Evolutionary conservation across 2,797 vertebrate genomes (phyloP).

Genomic region (Danio choprae): DNA sequence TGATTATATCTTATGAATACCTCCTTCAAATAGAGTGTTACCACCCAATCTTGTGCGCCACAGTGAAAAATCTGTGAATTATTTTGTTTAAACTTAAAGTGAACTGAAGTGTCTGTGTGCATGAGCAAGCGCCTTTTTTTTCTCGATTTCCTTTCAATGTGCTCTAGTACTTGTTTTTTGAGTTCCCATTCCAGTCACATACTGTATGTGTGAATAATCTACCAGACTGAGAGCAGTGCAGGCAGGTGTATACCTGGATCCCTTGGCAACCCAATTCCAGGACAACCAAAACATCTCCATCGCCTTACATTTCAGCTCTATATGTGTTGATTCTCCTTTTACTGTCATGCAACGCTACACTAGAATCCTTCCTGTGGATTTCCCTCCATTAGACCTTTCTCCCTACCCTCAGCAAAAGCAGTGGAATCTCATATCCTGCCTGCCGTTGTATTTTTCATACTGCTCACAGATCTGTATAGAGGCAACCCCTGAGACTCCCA

Average conservation of each 20-base stretch:
- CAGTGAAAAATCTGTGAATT: not conserved
- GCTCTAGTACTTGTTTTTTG: constrained; percentile 5
- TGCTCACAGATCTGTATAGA: constrained; percentile 19
- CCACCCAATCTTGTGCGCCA: no score
- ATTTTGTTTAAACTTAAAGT: not conserved
- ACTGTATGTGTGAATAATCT: constrained; percentile 40
- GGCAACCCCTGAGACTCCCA: constrained; percentile 18
- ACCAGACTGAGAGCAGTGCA: constrained; percentile 13
- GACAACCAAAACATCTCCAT: constrained; percentile 25
- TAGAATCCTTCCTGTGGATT: constrained; percentile 19
- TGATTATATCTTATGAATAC: no score
- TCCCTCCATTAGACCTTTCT: constrained; percentile 20
- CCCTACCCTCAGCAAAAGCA: not conserved
- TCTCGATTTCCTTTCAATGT: not conserved
- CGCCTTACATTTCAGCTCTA: constrained; percentile 3
- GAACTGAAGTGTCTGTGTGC: not conserved
- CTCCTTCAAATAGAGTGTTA: no score
- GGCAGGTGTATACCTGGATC: constrained; percentile 11
- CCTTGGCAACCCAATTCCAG: not conserved
- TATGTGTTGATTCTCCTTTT: not conserved
- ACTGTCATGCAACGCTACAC: constrained; percentile 2
- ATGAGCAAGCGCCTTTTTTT: not conserved
- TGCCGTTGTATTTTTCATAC: constrained; percentile 24
- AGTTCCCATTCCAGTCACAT: constrained; percentile 39
- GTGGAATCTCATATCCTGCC: not conserved